Conservation (phyloP, 2,113 vertebrate species). For the Lepus americanus region DNA sequence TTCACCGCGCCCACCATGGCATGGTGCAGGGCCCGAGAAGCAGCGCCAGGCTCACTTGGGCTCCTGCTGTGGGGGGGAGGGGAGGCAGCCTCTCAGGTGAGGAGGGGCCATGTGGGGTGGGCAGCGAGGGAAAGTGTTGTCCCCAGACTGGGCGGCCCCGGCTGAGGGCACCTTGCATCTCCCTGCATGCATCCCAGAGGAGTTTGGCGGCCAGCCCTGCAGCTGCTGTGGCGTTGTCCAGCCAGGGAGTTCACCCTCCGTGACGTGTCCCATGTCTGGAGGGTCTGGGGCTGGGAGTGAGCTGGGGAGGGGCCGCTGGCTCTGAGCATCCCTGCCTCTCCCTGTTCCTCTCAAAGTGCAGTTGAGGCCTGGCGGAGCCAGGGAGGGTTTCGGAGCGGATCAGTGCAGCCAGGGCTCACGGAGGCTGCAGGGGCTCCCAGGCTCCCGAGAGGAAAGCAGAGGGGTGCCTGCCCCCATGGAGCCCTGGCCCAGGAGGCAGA, state of each 20-base stretch:
- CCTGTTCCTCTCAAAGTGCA: neutral
- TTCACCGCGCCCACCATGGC: fast-evolving
- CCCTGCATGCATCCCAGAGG: neutral
- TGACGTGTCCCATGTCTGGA: neutral
- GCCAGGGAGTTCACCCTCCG: neutral
- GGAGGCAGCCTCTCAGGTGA: too few species aligned
- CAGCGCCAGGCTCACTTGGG: too few species aligned
- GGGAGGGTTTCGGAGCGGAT: neutral
- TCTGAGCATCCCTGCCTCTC: neutral
- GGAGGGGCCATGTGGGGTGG: neutral
- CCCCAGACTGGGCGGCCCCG: neutral
- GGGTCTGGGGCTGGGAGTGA: neutral
- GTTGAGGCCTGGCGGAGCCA: too few species aligned
- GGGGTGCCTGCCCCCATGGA: neutral
- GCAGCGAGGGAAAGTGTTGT: neutral
- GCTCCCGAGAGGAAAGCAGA: neutral
- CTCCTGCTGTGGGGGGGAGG: neutral
- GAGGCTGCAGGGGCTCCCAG: neutral
- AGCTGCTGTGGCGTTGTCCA: neutral
- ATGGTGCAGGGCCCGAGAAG: neutral
- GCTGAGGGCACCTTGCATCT: neutral
- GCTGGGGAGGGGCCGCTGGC: neutral
- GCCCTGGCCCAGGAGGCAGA: neutral
- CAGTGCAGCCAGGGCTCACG: neutral
- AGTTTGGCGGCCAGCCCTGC: neutral